Evolutionary conservation across 2,888 invertebrate species (phyloP).

Genomic region (Kryphioiulus occultus): DNA sequence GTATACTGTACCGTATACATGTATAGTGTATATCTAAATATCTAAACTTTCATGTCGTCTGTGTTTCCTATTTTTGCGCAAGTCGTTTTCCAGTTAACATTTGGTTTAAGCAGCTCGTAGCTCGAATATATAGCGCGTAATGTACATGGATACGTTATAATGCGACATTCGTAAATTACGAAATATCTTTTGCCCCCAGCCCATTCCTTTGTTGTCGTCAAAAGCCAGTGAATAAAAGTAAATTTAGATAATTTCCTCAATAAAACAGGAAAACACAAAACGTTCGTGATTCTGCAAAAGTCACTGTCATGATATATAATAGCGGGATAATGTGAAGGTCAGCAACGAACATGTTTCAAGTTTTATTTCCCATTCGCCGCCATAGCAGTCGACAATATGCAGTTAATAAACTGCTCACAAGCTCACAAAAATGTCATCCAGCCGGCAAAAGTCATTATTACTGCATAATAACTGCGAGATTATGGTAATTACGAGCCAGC

Average conservation of each 20-base stretch:
- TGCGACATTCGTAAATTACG: not conserved
- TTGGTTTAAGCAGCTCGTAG: not conserved
- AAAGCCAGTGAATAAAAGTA: not conserved
- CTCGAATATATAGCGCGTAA: not conserved
- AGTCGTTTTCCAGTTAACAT: too few relatives aligned
- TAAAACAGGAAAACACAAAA: not conserved
- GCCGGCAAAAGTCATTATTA: not conserved
- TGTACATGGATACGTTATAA: not conserved
- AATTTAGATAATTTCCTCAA: constrained; percentile 3
- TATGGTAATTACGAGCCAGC: not conserved
- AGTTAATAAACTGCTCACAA: too few relatives aligned
- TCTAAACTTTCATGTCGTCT: too few relatives aligned
- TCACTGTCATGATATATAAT: constrained; percentile 21
- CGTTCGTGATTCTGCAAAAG: not conserved
- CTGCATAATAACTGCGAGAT: not conserved
- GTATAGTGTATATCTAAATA: too few relatives aligned
- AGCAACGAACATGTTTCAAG: not conserved
- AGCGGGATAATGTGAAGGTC: not conserved
- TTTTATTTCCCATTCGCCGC: not conserved
- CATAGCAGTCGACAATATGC: not conserved
- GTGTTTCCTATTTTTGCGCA: too few relatives aligned
- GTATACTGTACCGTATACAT: too few relatives aligned
- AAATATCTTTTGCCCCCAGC: not conserved
- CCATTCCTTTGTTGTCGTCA: not conserved
- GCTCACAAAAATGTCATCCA: not conserved